Evolutionary conservation across 2,113 vertebrate genomes (phyloP), one percentile per base, ranked within the genome.

Genomic region (Oriolus oriolus): DNA sequence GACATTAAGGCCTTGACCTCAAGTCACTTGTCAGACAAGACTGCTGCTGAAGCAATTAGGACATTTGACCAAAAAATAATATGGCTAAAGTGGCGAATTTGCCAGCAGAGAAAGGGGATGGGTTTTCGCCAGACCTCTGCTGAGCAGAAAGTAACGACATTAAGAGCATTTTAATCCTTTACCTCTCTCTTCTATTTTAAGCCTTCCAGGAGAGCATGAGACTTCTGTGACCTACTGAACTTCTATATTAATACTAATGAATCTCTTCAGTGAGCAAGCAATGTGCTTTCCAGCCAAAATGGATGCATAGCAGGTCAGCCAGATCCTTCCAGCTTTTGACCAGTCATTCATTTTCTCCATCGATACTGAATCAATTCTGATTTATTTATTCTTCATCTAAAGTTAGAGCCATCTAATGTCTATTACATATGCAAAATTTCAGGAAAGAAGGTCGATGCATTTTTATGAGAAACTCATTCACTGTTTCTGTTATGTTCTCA

Each of bases 221-320:
- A 64, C 61, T 90, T 70, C n/a, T 49, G 33, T 93, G 94, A 96
- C 92, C 90, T 96, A 87, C 76, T 95, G 92, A 97, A 95, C 83
- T 92, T 92, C 69, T 87, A 3, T 96, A 81, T 84, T 96, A 90
- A 73, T 93, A 76, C 69, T 97, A 93, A 94, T 66, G 35, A 94
- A 89, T 90, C 80, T 87, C 63, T 93, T 37, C 59, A 59, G 79
- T 42, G 64, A 87, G 76, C 80, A 91, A 88, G 77, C 73, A 93
- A 66, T 5, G 28, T 77, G 22, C 64, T 90, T 86, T 89, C 44
- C 82, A 81, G 68, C 22, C 39, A 82, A 39, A 50, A 23, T 37
- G 64, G 87, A 75, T 15, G 17, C 79, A 89, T 39, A 74, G 69
- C 31, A 85, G 69, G 64, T 70, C 65, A 69, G n/a, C 69, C 70